Evolutionary conservation across 2,888 invertebrate species (phyloP).

Genomic region (Caenorhabditis wallacei): DNA sequence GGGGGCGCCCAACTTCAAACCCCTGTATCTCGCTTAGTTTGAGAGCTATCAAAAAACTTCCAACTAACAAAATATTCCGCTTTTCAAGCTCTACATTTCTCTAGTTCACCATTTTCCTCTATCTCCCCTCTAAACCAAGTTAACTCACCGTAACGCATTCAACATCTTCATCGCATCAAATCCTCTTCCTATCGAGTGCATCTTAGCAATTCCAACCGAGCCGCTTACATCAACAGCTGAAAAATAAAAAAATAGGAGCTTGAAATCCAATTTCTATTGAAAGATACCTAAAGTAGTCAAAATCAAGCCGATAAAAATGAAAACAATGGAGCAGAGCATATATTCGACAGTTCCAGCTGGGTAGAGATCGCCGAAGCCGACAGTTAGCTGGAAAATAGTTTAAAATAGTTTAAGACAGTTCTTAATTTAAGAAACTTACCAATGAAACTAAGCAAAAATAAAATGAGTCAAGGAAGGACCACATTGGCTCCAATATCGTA

Average conservation of each 20-base stretch:
- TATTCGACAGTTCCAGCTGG: constrained; percentile 74
- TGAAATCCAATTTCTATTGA: too few relatives aligned
- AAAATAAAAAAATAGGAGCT: too few relatives aligned
- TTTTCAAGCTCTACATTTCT: too few relatives aligned
- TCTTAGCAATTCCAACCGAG: constrained; percentile 75
- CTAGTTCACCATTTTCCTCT: too few relatives aligned
- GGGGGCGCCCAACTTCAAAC: too few relatives aligned
- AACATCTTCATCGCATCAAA: constrained; percentile 69
- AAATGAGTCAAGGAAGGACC: constrained; percentile 81
- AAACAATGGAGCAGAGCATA: constrained; percentile 79
- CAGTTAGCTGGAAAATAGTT: constrained; percentile 75
- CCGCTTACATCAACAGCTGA: constrained; percentile 78
- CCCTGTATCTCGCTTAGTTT: too few relatives aligned
- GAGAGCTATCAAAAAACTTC: too few relatives aligned
- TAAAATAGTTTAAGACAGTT: not conserved
- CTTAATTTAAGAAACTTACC: constrained; percentile 57
- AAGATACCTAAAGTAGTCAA: constrained; percentile 70
- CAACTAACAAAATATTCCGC: too few relatives aligned
- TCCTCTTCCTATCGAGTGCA: constrained; percentile 76
- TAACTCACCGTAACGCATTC: constrained; percentile 61
- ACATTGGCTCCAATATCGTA: constrained; percentile 74
- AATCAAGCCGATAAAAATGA: constrained; percentile 81
- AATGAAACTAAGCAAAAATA: constrained; percentile 82
- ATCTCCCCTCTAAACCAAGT: too few relatives aligned
- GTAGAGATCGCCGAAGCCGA: constrained; percentile 82